Base-by-base conservation (phyloP, 2,797 vertebrate genomes). In the Rousettus madagascariensis region DNA sequence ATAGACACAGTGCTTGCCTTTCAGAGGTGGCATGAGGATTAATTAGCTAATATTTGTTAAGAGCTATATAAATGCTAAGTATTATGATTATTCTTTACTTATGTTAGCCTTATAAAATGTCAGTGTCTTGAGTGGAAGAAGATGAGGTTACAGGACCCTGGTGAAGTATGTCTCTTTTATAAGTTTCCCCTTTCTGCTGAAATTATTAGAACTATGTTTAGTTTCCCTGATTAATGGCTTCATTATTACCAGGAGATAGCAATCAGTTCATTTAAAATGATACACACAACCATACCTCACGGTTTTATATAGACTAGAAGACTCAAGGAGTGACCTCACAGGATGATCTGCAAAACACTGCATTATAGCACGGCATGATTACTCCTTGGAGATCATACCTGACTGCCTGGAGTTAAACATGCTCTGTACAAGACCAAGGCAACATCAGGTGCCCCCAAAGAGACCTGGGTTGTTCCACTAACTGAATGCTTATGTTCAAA, bases 51-150 rank as follows among this genome's bases (percentile, higher is more conserved):
- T 93, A 83, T 96, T 97, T 96, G 92, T 94, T 96, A 97, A 98
- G 97, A 97, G 97, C 91, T 82, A 89, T 72, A 96, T 94, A 98
- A 97, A 97, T 97, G 97, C 95, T 97, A 97, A 97, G 97, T 95
- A 95, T 97, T 96, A 91, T 86, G 92, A 97, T 97, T 92, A 90
- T 95, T 97, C 83, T 96, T 97, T 96, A 91, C 71, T 96, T 22
- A 0, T 87, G 66, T 82, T 85, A 96, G 75, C 92, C 19, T 89
- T 93, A 91, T 36, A 91, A 97, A 98, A 97, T 97, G 97, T 97
- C 97, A 98, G 78, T 72, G 79, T 63, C 46, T 75, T 92, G 95
- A 95, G 93, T 86, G 96, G 90, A 41, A 94, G 33, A 90, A 86
- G 74, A 88, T 36, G 69, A 53, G 75, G 71, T 87, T 90, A 91